Base-by-base conservation (phyloP, 2,113 vertebrate genomes). In the Hirundichthys speculiger region DNA sequence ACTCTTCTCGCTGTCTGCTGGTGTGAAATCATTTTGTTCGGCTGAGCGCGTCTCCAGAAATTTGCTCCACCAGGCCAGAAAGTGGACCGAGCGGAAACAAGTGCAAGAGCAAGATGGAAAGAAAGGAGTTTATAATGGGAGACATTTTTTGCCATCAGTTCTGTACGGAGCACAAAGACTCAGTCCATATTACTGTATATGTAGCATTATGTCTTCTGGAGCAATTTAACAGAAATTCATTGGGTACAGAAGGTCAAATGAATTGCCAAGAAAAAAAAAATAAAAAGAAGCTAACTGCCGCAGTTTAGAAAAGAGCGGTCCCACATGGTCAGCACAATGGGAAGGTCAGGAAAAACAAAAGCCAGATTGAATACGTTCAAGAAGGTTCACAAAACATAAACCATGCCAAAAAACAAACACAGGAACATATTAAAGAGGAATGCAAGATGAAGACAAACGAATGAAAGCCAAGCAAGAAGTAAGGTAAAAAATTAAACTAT, bases 31-130 rank as follows among this genome's bases (percentile, higher is more conserved):
- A 83, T 87, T 91, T 87, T 73, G 68, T 81, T 77, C 56, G 27
- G 75, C 77, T 90, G 78, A 92, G 84, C 80, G 84, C 74, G 64
- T 86, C 73, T 78, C 62, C 69, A 86, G 67, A 82, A 88, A 82
- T 86, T 85, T 66, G 48, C 79, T 86, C 73, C 75, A 70, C 57
- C 66, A 7, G 59, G 47, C 62, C 85, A 15, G 51, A 19, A 67
- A 76, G 76, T 68, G 69, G 63, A 83, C 65, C 27, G 21, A 74
- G 62, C 64, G 54, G 53, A 67, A 61, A 67, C 55, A 21, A 34
- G 48, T 9, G 54, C 24, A 4, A n/a, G 49, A 75, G 55, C 43
- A 52, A 64, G 67, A 74, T 54, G 42, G 50, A 85, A 75, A 68
- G 60, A 73, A 47, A 65, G 45, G 66, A 62, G 58, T 74, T 8